A percentile compares a stretch with the other conserved stretches of the same genome.
These are phyloP conservation scores for Sacculina carcini DNA, from an alignment of 2,888 invertebrate species.

Conservation along the genomic window DNA sequence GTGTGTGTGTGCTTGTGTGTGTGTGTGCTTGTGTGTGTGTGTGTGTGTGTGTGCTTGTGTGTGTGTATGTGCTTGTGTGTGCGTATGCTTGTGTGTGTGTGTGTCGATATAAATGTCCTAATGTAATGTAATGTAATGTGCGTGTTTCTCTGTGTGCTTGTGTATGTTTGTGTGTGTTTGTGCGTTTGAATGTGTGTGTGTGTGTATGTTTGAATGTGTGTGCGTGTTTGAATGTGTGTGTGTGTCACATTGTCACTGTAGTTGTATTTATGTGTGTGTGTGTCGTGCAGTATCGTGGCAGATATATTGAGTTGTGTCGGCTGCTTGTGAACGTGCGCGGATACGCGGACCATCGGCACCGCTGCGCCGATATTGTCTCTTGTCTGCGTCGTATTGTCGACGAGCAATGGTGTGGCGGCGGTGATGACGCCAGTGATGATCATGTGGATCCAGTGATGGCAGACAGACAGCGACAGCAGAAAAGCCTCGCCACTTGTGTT, in stretches of 20 bases:
- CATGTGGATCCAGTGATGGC: no score
- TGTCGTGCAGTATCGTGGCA: conserved; percentile 34
- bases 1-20: no score
- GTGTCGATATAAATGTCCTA: not conserved
- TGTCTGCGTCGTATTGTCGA: conserved; percentile 65
- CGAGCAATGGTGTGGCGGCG: no score
- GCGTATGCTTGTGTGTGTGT: no score
- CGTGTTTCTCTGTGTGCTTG: no score
- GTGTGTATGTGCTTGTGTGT: no score
- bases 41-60: no score
- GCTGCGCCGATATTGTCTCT: conserved; percentile 50
- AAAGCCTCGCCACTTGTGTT: no score
- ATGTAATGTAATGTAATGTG: not conserved
- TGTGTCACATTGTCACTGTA: not conserved
- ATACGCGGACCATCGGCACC: conserved; percentile 50
- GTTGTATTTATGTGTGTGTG: conserved; percentile 6
- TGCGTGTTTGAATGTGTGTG: no score
- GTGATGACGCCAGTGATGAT: no score
- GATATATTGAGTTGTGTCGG: conserved; percentile 50
- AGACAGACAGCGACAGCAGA: no score
- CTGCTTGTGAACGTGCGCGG: conserved; percentile 54
- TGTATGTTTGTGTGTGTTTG: not conserved
- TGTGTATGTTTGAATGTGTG: not conserved
- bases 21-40: no score
- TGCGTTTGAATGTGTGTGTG: not conserved